These are phyloP conservation scores for Centropristis striata DNA, from an alignment of 2,113 vertebrate genomes.

Conservation along the genomic window DNA sequence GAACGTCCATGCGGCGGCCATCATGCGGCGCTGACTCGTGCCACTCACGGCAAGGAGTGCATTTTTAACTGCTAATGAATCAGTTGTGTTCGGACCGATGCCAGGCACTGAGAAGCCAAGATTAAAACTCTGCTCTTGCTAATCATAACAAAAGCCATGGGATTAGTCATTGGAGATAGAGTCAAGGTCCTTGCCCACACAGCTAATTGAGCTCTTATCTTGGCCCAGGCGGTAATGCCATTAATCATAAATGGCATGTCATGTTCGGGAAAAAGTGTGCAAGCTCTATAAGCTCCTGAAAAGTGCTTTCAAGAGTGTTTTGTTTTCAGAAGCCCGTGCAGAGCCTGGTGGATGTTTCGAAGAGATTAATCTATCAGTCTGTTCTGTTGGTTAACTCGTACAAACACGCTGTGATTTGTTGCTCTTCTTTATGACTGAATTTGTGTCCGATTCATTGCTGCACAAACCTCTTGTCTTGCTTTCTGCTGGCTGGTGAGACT, in stretches of 20 bases:
- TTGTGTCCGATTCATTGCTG: conserved; percentile 28
- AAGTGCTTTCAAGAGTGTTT: conserved; percentile 24
- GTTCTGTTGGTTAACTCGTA: conserved; percentile 1
- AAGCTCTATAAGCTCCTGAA: conserved; percentile 38
- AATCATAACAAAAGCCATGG: conserved; percentile 75
- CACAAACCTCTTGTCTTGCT: conserved; percentile 31
- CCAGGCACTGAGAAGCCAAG: conserved; percentile 50
- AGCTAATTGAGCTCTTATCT: conserved; percentile 80
- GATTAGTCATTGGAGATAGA: conserved; percentile 77
- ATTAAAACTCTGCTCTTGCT: conserved; percentile 71
- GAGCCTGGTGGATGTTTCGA: neutral
- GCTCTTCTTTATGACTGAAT: conserved; percentile 20
- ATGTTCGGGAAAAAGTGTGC: conserved; percentile 49
- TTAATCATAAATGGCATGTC: conserved; percentile 73
- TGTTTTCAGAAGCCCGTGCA: conserved; percentile 30
- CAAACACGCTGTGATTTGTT: conserved; percentile 23
- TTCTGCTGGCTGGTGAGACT: conserved; percentile 39
- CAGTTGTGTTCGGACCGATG: conserved; percentile 37
- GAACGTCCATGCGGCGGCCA: neutral
- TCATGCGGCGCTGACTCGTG: neutral
- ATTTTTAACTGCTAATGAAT: conserved; percentile 61
- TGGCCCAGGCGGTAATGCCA: conserved; percentile 57
- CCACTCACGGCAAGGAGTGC: conserved; percentile 34
- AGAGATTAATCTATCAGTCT: neutral
- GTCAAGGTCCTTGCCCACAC: conserved; percentile 77